Evolutionary conservation across 2,888 invertebrate species (phyloP), one percentile per base, ranked within the genome.

Genomic region (Doris montereyensis): DNA sequence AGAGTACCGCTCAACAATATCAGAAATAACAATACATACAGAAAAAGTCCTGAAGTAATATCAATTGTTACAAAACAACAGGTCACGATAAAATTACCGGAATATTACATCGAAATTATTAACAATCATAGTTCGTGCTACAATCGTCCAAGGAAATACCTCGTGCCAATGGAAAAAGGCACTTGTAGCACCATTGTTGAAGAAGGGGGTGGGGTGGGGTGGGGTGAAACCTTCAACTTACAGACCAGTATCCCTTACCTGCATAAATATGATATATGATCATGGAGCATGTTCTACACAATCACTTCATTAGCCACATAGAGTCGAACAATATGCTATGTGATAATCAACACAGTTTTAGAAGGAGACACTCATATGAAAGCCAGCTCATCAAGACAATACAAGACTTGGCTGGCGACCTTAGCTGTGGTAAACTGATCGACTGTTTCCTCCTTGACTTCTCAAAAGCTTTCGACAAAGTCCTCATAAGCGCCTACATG

Each of bases 151-250:
- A 35, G 62, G 65, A 0, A 34, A 57, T n/a, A n/a, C 73, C 32
- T 73, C 78, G 8, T 21, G 28, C 3, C 21, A 21, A 26, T 65
- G 67, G 34, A 78, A 71, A 67, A 5, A 17, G 21, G 77, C 72
- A 24, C 32, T 24, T 52, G 62, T 78, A 8, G 70, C 78, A 5
- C 78, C 73, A 10, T n/a, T 78, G 10, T 78, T 32, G n/a, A 78
- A 78, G 52, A 73, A 73, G 41, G 78, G 78, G 13, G n/a, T n/a
- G n/a, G n/a, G n/a, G n/a, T n/a, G n/a, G n/a, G 60, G 17, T 3
- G 65, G 35, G 34, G 21, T 32, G 13, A 34, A 21, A 10, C 21
- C 73, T 8, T 17, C 13, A 5, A 79, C 60, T 21, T n/a, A n/a
- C n/a, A n/a, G n/a, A n/a, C n/a, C n/a, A n/a, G n/a, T n/a, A n/a